Evolutionary conservation across 2,888 invertebrate species (phyloP).

Genomic region (Fabriciana adippe): DNA sequence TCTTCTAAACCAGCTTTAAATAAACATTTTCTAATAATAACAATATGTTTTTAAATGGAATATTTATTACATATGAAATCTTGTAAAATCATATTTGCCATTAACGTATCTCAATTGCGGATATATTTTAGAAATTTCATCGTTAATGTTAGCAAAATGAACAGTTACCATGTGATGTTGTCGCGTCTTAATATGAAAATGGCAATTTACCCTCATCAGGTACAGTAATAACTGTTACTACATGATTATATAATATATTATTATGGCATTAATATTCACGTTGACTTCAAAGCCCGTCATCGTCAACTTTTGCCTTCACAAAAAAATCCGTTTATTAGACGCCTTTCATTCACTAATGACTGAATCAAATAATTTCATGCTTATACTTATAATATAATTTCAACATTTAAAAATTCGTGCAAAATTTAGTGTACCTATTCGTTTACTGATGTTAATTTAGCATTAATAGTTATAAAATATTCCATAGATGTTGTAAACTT

Average conservation of each 20-base stretch:
- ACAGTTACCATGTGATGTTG: constrained; percentile 28
- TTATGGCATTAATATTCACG: constrained; percentile 17
- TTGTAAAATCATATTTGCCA: no score
- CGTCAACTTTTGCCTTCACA: not conserved
- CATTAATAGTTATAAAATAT: not conserved
- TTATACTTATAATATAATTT: no score
- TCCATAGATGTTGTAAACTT: not conserved
- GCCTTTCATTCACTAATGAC: not conserved
- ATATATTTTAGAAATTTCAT: constrained; percentile 13
- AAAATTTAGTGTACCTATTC: no score
- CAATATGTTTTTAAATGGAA: no score
- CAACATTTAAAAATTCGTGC: no score
- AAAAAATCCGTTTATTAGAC: not conserved
- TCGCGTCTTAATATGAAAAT: constrained; percentile 30
- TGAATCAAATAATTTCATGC: not conserved
- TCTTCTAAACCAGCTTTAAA: not conserved
- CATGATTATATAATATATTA: constrained; percentile 33
- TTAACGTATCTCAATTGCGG: no score
- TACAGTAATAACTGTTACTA: constrained; percentile 36
- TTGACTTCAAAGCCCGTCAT: constrained; percentile 3
- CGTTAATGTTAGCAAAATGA: constrained; percentile 28
- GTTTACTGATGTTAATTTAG: not conserved
- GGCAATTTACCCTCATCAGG: constrained; percentile 34
- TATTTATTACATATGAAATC: no score
- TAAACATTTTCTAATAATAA: not conserved